A percentile compares a stretch with the other conserved stretches of the same genome.
These are phyloP conservation scores for Eidolon dupreanum DNA, from an alignment of 2,797 vertebrate genomes.

Conservation along the genomic window DNA sequence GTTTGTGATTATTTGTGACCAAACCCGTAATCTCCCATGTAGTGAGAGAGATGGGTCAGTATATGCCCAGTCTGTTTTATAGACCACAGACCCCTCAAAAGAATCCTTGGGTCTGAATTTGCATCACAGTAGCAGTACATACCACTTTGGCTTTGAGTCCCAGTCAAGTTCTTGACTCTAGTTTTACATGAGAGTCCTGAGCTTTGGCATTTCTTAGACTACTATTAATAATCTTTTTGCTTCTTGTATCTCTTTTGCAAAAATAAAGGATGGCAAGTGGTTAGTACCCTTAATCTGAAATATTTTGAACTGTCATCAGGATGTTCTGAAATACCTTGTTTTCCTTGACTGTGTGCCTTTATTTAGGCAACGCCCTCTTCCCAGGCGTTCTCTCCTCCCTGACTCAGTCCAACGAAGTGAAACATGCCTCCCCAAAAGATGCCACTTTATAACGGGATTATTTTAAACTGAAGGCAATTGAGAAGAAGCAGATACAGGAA, in stretches of 20 bases:
- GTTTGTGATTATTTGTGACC: neutral
- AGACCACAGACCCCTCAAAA: neutral
- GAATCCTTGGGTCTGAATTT: neutral
- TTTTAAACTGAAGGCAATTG: neutral
- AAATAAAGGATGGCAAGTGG: neutral
- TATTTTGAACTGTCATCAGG: neutral
- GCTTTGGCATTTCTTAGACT: neutral
- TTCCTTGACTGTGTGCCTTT: neutral
- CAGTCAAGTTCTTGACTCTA: neutral
- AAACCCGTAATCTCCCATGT: neutral
- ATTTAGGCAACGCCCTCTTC: neutral
- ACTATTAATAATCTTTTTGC: neutral
- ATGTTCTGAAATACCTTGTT: neutral
- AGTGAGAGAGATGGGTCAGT: neutral
- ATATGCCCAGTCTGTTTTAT: accelerated
- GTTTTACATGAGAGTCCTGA: neutral
- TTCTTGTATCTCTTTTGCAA: neutral
- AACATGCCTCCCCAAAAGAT: neutral
- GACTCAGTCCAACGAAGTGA: neutral
- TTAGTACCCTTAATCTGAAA: neutral
- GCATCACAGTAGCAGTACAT: neutral
- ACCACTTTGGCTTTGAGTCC: neutral
- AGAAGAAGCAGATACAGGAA: neutral
- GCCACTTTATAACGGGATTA: neutral
- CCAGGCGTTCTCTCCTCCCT: neutral